Evolutionary conservation across 2,797 vertebrate genomes (phyloP).

Genomic region (Malacoraja senta): DNA sequence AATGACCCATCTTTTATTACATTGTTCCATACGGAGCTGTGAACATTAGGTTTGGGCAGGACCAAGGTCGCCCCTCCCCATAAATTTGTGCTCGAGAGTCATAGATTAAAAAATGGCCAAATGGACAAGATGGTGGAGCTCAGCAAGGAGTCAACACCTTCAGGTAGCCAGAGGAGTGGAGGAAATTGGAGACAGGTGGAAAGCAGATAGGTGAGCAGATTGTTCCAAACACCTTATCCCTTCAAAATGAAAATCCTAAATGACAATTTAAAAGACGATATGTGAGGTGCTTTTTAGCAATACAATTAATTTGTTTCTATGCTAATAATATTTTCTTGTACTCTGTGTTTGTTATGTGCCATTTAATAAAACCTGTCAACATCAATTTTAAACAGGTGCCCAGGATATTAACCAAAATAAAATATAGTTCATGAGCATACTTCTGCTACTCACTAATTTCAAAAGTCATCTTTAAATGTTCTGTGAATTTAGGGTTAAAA

Average conservation of each 20-base stretch:
- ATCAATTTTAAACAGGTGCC: not conserved
- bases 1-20: not conserved
- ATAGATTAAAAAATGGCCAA: not conserved
- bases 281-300: not conserved
- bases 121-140: not conserved
- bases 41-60: too few relatives aligned
- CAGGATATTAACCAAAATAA: not conserved
- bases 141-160: not conserved
- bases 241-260: conserved; percentile 7
- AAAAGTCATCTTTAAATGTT: not conserved
- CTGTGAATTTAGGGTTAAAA: conserved; percentile 4
- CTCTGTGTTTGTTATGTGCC: not conserved
- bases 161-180: not conserved
- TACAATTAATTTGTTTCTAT: not conserved
- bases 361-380: not conserved
- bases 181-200: not conserved
- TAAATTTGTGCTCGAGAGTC: not conserved
- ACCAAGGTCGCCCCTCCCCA: not conserved
- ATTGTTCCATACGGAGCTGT: not conserved
- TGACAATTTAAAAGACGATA: not conserved
- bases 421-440: not conserved
- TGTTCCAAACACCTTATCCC: not conserved
- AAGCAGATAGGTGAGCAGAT: not conserved
- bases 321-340: not conserved
- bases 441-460: not conserved